A percentile compares a stretch with the other conserved stretches of the same genome.
These are phyloP conservation scores for Nymphalis urticae DNA, from an alignment of 2,888 invertebrate species.

Conservation along the genomic window DNA sequence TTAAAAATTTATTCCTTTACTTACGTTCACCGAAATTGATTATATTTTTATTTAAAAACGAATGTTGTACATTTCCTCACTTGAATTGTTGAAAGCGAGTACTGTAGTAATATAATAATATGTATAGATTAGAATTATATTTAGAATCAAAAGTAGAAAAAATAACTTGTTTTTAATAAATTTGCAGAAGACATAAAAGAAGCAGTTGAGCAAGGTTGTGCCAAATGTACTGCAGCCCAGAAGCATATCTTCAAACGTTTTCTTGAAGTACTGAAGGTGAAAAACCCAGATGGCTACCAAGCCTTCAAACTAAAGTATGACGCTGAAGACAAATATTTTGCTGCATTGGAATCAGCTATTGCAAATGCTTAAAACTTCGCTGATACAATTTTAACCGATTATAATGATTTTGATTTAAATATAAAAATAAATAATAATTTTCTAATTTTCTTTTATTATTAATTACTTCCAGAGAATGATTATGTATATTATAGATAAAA, in stretches of 20 bases:
- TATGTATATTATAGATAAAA: no score
- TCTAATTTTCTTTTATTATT: no score
- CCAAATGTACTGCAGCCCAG: conserved; percentile 84
- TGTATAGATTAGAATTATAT: no score
- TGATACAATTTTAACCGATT: not conserved
- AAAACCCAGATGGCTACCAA: conserved; percentile 71
- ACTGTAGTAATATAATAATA: no score
- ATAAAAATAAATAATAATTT: no score
- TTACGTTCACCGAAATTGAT: no score
- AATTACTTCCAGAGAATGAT: no score
- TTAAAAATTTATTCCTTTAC: no score
- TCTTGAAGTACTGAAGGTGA: conserved; percentile 74
- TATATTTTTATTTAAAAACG: no score
- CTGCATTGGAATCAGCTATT: conserved; percentile 68
- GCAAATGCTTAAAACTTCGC: conserved; percentile 40
- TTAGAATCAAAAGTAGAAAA: not conserved
- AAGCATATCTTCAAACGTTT: conserved; percentile 82
- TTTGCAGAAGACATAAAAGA: conserved; percentile 83
- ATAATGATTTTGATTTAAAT: no score
- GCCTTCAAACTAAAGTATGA: conserved; percentile 80
- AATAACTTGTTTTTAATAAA: not conserved
- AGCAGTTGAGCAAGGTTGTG: conserved; percentile 82
- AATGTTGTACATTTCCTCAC: no score
- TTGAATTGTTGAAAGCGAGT: no score
- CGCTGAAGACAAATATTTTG: conserved; percentile 79